Conservation (phyloP, 2,113 vertebrate genomes). For the Erythrocercus mccallii region DNA sequence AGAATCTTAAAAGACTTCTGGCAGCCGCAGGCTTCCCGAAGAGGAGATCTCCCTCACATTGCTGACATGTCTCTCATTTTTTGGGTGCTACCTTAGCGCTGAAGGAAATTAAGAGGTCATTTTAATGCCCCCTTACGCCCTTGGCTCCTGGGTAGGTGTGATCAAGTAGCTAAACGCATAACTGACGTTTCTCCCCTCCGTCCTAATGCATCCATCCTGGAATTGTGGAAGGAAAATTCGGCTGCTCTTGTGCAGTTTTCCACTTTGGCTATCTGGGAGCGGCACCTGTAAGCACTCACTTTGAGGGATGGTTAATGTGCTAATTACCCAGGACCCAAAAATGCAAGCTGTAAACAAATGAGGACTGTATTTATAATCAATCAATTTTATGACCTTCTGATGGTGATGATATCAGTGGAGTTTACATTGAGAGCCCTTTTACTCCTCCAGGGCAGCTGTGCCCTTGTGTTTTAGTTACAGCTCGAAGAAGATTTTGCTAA, state of each 20-base stretch:
- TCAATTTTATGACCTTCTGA: conserved; percentile 98
- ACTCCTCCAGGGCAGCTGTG: conserved; percentile 88
- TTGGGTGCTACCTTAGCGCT: conserved; percentile 56
- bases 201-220: not conserved
- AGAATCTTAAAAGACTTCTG: conserved; percentile 62
- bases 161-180: conserved; percentile 5
- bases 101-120: conserved; percentile 50
- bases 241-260: not conserved
- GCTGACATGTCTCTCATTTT: conserved; percentile 84
- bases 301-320: conserved; percentile 89
- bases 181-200: not conserved
- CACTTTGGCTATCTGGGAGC: not conserved
- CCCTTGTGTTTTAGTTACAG: conserved; percentile 74
- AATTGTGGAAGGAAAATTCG: not conserved
- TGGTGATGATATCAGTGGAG: conserved; percentile 95
- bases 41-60: conserved; percentile 79
- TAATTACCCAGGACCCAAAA: conserved; percentile 91
- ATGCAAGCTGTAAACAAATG: conserved; percentile 95
- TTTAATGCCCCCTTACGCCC: conserved; percentile 29
- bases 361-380: conserved; percentile 98
- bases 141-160: conserved; percentile 34
- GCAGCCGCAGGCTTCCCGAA: conserved; percentile 61
- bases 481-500: conserved; percentile 61
- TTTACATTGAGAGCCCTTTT: conserved; percentile 89
- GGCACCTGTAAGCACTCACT: conserved; percentile 96